Conservation (phyloP, 2,113 vertebrate species). For the Rhinichthys klamathensis region DNA sequence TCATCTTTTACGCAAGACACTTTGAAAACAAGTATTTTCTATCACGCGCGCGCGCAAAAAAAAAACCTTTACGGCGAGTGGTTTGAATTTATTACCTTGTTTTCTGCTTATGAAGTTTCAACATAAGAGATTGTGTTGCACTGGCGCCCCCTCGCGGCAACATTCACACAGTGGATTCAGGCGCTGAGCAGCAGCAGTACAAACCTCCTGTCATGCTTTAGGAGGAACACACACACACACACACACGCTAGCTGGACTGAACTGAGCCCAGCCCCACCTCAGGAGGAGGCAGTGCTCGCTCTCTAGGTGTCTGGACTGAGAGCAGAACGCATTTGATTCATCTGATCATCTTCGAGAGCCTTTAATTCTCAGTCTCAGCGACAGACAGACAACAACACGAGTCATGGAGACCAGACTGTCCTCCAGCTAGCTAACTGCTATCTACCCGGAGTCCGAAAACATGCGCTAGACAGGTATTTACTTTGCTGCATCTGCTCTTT, state of each 20-base stretch:
- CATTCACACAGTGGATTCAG: background rate
- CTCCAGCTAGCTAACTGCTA: constrained; percentile 45
- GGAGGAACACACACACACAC: constrained; percentile 5
- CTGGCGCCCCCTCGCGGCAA: background rate
- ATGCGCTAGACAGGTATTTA: constrained; percentile 52
- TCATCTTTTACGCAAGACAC: background rate
- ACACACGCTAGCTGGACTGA: constrained; percentile 9
- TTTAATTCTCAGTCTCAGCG: constrained; percentile 11
- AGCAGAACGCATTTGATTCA: background rate
- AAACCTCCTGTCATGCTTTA: constrained; percentile 32
- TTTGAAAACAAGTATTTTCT: background rate
- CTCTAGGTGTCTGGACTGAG: constrained; percentile 31
- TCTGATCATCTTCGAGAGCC: background rate
- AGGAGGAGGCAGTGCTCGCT: constrained; percentile 49
- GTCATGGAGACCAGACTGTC: constrained; percentile 41
- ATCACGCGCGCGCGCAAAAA: background rate
- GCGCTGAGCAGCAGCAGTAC: background rate
- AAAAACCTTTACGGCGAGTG: background rate
- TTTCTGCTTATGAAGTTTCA: background rate
- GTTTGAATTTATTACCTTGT: background rate
- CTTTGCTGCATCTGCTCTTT: background rate
- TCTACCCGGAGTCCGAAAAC: constrained; percentile 30
- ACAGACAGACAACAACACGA: constrained; percentile 12
- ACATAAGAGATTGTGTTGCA: background rate
- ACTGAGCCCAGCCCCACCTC: constrained; percentile 47